A percentile compares a stretch with the other conserved stretches of the same genome.
Conservation (phyloP, 2,113 vertebrate species). For the Chloropsis cyanopogon region DNA sequence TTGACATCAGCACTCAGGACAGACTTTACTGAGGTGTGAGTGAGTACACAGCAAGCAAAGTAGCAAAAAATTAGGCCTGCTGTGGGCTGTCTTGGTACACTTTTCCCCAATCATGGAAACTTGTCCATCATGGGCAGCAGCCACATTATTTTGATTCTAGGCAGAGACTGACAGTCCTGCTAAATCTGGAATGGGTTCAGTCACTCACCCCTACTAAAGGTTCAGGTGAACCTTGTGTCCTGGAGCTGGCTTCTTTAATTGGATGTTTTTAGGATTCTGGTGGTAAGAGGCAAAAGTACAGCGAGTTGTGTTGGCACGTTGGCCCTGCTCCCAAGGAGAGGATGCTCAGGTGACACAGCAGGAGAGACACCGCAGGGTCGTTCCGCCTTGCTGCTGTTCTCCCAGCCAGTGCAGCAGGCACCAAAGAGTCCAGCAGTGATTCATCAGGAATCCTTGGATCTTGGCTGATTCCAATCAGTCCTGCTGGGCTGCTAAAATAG, state of each 20-base stretch:
- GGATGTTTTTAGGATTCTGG: background rate
- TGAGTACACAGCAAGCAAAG: background rate
- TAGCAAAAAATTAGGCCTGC: background rate
- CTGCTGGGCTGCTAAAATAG: conserved; percentile 67
- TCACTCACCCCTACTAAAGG: background rate
- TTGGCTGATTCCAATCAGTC: conserved; percentile 58
- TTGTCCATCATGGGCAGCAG: background rate
- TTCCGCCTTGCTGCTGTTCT: conserved; percentile 16
- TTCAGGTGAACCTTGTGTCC: background rate
- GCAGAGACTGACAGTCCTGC: background rate
- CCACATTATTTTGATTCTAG: background rate
- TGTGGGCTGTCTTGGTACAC: background rate
- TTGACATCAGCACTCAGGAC: background rate
- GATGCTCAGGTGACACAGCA: background rate
- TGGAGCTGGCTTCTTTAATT: background rate
- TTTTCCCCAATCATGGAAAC: background rate
- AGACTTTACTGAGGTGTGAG: background rate
- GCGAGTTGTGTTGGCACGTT: background rate
- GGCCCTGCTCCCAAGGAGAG: background rate
- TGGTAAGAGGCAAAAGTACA: background rate
- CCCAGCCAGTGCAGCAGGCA: background rate
- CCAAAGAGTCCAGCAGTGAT: conserved; percentile 45
- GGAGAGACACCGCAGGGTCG: background rate
- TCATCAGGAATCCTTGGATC: conserved; percentile 61
- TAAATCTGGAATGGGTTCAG: background rate